Base-by-base conservation (phyloP, 2,797 vertebrate genomes). In the Pelobates cultripes region DNA sequence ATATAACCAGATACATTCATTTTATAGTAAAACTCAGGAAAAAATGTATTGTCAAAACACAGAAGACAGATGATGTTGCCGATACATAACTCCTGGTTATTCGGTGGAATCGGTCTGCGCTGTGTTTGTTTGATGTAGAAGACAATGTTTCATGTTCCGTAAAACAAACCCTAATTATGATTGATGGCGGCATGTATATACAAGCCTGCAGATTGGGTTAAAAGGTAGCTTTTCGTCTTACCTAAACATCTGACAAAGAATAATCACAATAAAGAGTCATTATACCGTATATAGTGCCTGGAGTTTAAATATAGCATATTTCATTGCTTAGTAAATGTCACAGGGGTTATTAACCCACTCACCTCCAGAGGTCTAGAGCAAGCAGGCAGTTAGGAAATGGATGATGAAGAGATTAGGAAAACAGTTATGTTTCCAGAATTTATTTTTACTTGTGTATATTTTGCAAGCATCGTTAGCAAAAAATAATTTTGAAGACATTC, bases 111-210 rank as follows among this genome's bases (percentile, higher is more conserved):
- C 80, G 10, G 70, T 77, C 75, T 78, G 70, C 43, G 75, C 57
- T 45, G 13, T 53, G 42, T 73, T 78, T 83, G 75, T 78, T 83
- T 83, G 57, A 77, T 72, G 80, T 82, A 82, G 76, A 44, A 77
- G 69, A 77, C 80, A 72, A 72, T 82, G 70, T 75, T 82, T 82
- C 71, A 72, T 68, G 81, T 83, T 83, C 70, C 70, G 75, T 72
- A 77, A 77, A 82, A 77, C 80, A 82, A 82, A 77, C 75, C 81
- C 63, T 83, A 78, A 83, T 73, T 83, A 78, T 78, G 75, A 83
- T 83, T 73, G 75, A 83, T 77, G 69, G 70, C 68, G 81, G 12
- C 81, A 43, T 68, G 75, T 8, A 77, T 40, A 44, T 70, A 47
- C n/a, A 64, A 51, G 61, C 68, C 75, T 77, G 42, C 40, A 64